These are phyloP conservation scores for Cavia porcellus DNA, from an alignment of 2,113 vertebrate genomes.

Conservation along the genomic window DNA sequence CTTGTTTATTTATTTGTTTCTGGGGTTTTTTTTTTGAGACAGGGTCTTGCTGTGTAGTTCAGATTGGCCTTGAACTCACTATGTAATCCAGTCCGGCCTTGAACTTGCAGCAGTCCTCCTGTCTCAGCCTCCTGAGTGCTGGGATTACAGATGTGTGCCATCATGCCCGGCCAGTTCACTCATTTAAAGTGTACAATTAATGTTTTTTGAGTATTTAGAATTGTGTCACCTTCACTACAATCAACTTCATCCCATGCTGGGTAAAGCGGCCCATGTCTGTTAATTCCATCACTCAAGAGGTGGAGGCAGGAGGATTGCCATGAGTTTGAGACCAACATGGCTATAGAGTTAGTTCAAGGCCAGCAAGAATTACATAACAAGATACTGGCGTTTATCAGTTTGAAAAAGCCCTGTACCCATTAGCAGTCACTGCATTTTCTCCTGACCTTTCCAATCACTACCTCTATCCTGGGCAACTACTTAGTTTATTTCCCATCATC, in stretches of 20 bases:
- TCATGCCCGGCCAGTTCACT: too few relatives aligned
- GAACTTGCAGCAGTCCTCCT: too few relatives aligned
- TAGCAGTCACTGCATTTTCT: background rate
- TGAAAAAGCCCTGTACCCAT: background rate
- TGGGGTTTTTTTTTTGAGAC: too few relatives aligned
- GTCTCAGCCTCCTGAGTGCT: too few relatives aligned
- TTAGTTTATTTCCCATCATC: background rate
- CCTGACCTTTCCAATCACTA: background rate
- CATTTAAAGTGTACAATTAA: background rate
- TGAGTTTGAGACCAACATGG: background rate
- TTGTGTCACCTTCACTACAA: background rate
- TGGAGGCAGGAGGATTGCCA: background rate
- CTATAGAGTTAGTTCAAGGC: too few relatives aligned
- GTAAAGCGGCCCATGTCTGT: background rate
- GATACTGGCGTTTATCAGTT: background rate
- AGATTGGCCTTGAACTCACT: too few relatives aligned
- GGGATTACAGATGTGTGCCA: too few relatives aligned
- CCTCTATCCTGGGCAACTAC: background rate
- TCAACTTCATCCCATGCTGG: background rate
- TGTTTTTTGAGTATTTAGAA: background rate
- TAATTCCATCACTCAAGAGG: background rate
- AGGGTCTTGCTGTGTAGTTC: too few relatives aligned
- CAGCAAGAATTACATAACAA: background rate
- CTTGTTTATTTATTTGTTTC: background rate
- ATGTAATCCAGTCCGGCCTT: too few relatives aligned